Evolutionary conservation across 2,113 vertebrate species (phyloP).

Genomic region (Piliocolobus tephrosceles): DNA sequence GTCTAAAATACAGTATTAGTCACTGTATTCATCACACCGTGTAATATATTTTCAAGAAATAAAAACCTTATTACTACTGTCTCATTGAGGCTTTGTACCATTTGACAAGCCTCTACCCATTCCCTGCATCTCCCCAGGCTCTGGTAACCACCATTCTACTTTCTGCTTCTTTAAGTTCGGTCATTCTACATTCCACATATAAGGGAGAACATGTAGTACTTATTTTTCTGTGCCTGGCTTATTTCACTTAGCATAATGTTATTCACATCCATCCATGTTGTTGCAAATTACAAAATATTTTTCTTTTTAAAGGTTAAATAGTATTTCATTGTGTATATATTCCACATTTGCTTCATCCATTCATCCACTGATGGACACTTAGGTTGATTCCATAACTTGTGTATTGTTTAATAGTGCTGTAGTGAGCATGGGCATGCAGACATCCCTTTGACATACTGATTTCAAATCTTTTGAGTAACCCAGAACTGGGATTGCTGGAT

Average conservation of each 20-base stretch:
- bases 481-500: background rate
- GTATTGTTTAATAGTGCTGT: background rate
- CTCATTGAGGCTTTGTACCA: background rate
- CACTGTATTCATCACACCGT: background rate
- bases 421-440: background rate
- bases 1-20: background rate
- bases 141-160: background rate
- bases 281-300: background rate
- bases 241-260: background rate
- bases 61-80: background rate
- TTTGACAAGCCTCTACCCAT: background rate
- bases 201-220: background rate
- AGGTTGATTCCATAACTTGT: background rate
- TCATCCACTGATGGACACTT: background rate
- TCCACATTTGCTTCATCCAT: background rate
- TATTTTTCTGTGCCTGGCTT: background rate
- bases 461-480: background rate
- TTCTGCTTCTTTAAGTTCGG: background rate
- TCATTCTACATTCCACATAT: background rate
- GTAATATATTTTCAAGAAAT: background rate
- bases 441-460: background rate
- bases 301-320: background rate
- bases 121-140: background rate
- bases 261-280: background rate
- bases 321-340: background rate